Evolutionary conservation across 1,140 invertebrate genomes (phyloP).

Genomic region (Drosophila eugracilis): DNA sequence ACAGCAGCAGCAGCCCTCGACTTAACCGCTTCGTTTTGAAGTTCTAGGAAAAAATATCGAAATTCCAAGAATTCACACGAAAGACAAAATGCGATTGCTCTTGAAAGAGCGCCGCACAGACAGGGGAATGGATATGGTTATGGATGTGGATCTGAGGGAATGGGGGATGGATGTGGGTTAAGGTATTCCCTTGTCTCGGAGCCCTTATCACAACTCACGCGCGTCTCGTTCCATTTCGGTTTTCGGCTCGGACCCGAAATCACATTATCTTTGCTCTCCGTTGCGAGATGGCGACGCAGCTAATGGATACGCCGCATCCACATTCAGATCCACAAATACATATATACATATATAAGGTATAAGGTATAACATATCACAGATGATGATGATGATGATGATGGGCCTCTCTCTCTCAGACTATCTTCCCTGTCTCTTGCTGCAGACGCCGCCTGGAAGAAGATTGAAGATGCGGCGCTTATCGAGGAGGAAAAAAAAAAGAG

Average conservation of each 20-base stretch:
- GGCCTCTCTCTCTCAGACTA: conserved; percentile 15
- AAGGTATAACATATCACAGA: conserved; percentile 71
- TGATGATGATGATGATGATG: conserved; percentile 65
- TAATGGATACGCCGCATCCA: conserved; percentile 71
- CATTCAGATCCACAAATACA: not conserved
- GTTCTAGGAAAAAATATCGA: conserved; percentile 83
- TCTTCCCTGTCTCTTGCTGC: conserved; percentile 27
- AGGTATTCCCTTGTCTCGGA: conserved; percentile 81
- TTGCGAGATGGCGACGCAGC: conserved; percentile 66
- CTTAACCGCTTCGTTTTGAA: conserved; percentile 35
- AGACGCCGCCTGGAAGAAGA: conserved; percentile 71
- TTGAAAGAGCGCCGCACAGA: conserved; percentile 22
- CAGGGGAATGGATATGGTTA: not conserved
- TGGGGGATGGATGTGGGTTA: conserved; percentile 43
- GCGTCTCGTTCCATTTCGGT: conserved; percentile 77
- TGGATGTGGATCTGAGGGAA: too few relatives aligned
- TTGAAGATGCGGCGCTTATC: conserved; percentile 84
- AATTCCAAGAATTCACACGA: conserved; percentile 84
- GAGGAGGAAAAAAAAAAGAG: conserved; percentile 40
- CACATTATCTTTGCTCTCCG: conserved; percentile 68
- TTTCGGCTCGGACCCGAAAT: conserved; percentile 65
- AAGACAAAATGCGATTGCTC: conserved; percentile 76
- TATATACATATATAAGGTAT: conserved; percentile 1
- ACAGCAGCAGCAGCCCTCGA: conserved; percentile 3
- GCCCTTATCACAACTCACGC: conserved; percentile 77